Conservation (phyloP, 2,888 invertebrate species). For the Ommatoiulus sabulosus region DNA sequence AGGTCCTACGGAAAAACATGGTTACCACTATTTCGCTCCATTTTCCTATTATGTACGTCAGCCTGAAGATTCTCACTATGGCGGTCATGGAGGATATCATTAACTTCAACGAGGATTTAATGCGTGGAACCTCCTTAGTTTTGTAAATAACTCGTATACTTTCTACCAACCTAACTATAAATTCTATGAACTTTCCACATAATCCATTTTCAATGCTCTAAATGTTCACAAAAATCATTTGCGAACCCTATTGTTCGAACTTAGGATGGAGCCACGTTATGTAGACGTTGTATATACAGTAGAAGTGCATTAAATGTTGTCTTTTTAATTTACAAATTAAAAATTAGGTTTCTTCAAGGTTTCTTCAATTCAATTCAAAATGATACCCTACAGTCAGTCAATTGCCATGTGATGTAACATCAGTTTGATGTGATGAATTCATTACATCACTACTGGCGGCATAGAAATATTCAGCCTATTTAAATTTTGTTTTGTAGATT, state of each 20-base stretch:
- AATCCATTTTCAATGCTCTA: neutral
- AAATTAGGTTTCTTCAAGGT: too few species aligned
- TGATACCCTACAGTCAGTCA: too few species aligned
- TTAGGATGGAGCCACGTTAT: neutral
- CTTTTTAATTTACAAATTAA: too few species aligned
- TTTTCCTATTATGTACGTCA: constrained; percentile 60
- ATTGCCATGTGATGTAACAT: too few species aligned
- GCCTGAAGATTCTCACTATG: constrained; percentile 59
- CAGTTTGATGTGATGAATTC: too few species aligned
- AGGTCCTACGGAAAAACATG: constrained; percentile 59
- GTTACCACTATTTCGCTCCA: constrained; percentile 60
- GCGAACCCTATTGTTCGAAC: neutral
- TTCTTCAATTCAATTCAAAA: too few species aligned
- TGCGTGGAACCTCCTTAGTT: neutral
- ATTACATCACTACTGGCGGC: too few species aligned
- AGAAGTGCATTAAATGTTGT: too few species aligned
- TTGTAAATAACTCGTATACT: neutral
- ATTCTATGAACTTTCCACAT: neutral
- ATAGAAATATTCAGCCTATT: too few species aligned
- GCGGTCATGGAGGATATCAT: constrained; percentile 52
- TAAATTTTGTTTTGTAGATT: too few species aligned
- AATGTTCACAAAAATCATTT: neutral
- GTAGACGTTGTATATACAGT: neutral
- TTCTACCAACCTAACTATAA: neutral
- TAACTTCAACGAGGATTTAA: neutral